phyloP scores from a whole-genome alignment of 2,113 vertebrate species.

The Isichthys henryi region DNA sequence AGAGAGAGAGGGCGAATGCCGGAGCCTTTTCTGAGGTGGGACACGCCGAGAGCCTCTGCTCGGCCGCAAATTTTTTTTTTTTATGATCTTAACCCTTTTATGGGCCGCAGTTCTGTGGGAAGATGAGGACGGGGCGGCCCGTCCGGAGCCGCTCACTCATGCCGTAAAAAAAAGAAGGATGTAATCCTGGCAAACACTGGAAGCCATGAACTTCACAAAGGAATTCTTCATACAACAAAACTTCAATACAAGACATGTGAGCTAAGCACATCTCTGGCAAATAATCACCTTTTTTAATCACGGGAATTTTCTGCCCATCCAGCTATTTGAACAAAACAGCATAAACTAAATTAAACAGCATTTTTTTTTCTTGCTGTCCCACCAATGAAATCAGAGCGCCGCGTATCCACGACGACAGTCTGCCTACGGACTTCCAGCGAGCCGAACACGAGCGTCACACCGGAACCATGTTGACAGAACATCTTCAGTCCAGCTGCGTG shows the following conservation, averaged over 20 bases:
- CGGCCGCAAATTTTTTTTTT: neutral
- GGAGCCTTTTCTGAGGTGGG: constrained; percentile 21
- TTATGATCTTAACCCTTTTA: neutral
- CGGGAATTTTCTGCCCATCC: neutral
- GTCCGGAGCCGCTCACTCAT: constrained; percentile 42
- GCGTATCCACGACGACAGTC: constrained; percentile 27
- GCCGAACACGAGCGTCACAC: constrained; percentile 63
- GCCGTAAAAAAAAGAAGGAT: constrained; percentile 9
- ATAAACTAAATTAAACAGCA: constrained; percentile 1
- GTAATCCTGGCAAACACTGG: constrained; percentile 17
- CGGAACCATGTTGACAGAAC: constrained; percentile 66
- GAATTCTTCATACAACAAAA: neutral
- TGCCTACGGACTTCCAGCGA: constrained; percentile 59
- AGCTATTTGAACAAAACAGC: neutral
- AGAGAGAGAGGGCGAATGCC: constrained; percentile 29
- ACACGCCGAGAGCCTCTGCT: constrained; percentile 25
- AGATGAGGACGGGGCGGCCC: constrained; percentile 30
- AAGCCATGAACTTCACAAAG: constrained; percentile 25
- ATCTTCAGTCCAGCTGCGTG: constrained; percentile 70
- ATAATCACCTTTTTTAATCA: neutral
- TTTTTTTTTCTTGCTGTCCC: neutral
- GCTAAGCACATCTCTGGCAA: neutral
- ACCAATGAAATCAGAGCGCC: constrained; percentile 1
- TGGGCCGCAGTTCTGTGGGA: constrained; percentile 29
- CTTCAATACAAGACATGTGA: neutral